Conservation (phyloP, 2,113 vertebrate genomes). For the Antigone vipio region DNA sequence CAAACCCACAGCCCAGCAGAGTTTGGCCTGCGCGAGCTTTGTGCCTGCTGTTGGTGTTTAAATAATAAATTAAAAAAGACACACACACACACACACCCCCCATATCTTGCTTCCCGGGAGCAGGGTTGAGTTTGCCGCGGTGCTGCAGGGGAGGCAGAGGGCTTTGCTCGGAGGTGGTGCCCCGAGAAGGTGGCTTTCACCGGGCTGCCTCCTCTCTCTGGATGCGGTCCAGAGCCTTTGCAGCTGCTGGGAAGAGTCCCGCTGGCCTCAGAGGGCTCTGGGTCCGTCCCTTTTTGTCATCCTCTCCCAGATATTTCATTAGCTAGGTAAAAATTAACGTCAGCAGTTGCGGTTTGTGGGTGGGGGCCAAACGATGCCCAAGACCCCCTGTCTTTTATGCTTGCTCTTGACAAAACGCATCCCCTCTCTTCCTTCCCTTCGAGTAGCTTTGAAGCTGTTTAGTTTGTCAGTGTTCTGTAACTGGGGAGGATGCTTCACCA, state of each 20-base stretch:
- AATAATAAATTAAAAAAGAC: neutral
- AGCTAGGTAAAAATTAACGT: neutral
- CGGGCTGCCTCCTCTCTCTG: neutral
- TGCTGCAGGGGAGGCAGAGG: neutral
- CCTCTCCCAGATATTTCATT: neutral
- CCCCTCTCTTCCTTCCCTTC: neutral
- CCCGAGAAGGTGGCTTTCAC: neutral
- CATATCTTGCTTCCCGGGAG: neutral
- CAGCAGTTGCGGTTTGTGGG: neutral
- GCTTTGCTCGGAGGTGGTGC: neutral
- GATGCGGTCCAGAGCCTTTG: accelerated
- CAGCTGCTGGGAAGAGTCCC: neutral
- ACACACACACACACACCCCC: too few relatives aligned
- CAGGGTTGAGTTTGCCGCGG: accelerated
- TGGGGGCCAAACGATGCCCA: accelerated
- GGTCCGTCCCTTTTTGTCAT: neutral
- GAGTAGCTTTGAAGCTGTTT: neutral
- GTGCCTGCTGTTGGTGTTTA: neutral
- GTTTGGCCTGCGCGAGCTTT: neutral
- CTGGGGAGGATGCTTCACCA: neutral
- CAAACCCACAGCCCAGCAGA: neutral
- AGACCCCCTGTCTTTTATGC: neutral
- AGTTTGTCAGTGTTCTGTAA: neutral
- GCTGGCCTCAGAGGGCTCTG: neutral
- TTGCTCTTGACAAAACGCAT: neutral